phyloP scores from a whole-genome alignment of 2,113 vertebrate genomes.

The Phaethornis superciliosus region DNA sequence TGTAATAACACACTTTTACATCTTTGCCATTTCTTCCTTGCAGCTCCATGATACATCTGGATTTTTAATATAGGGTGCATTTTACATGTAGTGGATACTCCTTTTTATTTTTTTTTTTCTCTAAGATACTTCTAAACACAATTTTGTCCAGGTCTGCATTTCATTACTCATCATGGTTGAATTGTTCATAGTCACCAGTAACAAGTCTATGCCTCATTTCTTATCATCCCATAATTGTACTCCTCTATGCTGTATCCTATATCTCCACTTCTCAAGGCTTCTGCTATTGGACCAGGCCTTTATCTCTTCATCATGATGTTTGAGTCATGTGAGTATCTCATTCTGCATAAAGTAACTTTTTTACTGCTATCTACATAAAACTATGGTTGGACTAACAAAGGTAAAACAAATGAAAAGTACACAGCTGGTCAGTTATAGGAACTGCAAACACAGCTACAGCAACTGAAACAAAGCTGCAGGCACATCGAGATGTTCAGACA shows the following conservation, averaged over 20 bases:
- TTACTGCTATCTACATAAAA: neutral
- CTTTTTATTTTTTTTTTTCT: neutral
- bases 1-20: neutral
- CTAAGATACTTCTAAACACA: neutral
- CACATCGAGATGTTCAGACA: neutral
- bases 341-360: neutral
- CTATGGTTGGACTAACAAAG: neutral
- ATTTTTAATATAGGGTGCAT: neutral
- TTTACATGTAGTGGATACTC: neutral
- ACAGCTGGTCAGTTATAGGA: neutral
- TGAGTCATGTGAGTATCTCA: neutral
- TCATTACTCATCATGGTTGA: neutral
- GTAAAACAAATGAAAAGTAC: neutral
- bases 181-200: neutral
- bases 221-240: neutral
- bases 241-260: neutral
- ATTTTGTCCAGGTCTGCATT: neutral
- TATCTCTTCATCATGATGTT: neutral
- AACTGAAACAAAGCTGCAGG: neutral
- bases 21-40: neutral
- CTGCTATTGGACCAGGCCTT: neutral
- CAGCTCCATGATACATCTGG: neutral
- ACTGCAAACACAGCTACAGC: neutral
- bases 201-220: neutral
- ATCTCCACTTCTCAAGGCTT: neutral